Evolutionary conservation across 2,113 vertebrate genomes (phyloP), one percentile per base, ranked within the genome.

Genomic region (Noctilio leporinus): DNA sequence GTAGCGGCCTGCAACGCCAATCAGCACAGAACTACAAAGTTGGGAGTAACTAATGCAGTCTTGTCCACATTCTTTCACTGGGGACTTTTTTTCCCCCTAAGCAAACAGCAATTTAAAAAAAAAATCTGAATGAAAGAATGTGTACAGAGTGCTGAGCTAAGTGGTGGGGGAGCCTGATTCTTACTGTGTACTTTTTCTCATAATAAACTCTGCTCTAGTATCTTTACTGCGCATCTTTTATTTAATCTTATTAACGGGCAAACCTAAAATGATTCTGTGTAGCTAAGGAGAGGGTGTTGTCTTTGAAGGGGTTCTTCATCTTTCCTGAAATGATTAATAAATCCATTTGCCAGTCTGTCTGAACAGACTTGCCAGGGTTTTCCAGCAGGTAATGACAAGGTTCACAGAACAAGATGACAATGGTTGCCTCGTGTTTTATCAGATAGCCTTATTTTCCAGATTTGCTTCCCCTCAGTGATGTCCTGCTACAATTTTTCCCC

Each of bases 51-150:
- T 94, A 89, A 98, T 84, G 91, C 96, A 93, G 96, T 97, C 97
- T 97, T n/a, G 72, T 96, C 97, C 91, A 93, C 98, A 97, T 98
- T 97, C 98, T 97, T 98, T 97, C 98, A 97, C 96, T 2, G 38
- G 84, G 59, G 93, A 97, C 97, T 98, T 97, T 97, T 97, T 96
- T 88, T 3, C 19, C 16, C 69, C 53, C 96, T 97, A 97, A 98
- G 97, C 98, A 99, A 99, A 99, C 98, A 99, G 97, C 98, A 97
- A 98, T 99, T 98, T 99, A 98, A 97, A 95, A 99, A 98, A 65
- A 98, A 97, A 95, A 80, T 57, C 84, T 98, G 98, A 98, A 98
- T 98, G 98, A 97, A 98, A 97, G 97, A 97, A 98, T 98, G 97
- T 98, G 97, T 98, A 98, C 97, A 98, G 97, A 98, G 96, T 86